Percentiles rank a stretch among this genome's conserved stretches.
These are phyloP conservation scores for Luperina testacea DNA, from an alignment of 2,888 invertebrate genomes.

Conservation along the genomic window DNA sequence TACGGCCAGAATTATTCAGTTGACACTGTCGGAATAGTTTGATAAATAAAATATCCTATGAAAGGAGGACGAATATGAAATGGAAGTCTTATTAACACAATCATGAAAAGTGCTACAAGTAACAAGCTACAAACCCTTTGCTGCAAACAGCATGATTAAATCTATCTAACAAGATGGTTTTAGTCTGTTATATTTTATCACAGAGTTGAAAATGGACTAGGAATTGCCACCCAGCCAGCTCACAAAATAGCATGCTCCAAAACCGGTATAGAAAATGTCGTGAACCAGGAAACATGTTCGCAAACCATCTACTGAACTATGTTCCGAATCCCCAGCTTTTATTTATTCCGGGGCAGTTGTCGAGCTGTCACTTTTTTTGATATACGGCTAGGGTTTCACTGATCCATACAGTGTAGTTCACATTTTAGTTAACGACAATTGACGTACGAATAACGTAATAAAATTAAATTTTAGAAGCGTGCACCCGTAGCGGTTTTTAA, in stretches of 20 bases:
- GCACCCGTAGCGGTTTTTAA: conserved; percentile 35
- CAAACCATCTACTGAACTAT: conserved; percentile 39
- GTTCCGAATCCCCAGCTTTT: conserved; percentile 46
- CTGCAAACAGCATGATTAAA: neutral
- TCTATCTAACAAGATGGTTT: neutral
- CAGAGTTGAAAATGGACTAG: neutral
- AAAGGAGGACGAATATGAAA: neutral
- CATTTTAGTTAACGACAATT: conserved; percentile 32
- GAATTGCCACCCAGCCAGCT: neutral
- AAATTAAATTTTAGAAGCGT: conserved; percentile 26
- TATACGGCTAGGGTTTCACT: conserved; percentile 22
- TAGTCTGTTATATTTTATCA: neutral
- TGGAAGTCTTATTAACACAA: neutral
- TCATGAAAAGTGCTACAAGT: conserved; percentile 2
- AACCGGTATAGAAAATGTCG: conserved; percentile 35
- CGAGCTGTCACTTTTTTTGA: conserved; percentile 49
- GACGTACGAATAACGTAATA: conserved; percentile 17
- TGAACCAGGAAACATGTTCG: conserved; percentile 45
- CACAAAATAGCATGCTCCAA: conserved; percentile 28
- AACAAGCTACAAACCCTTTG: neutral
- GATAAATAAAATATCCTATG: conserved; percentile 39
- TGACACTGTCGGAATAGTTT: conserved; percentile 39
- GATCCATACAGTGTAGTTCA: conserved; percentile 16
- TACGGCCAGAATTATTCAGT: conserved; percentile 38
- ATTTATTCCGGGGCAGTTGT: conserved; percentile 50